phyloP scores from a whole-genome alignment of 2,113 vertebrate species.

The Podiceps cristatus region DNA sequence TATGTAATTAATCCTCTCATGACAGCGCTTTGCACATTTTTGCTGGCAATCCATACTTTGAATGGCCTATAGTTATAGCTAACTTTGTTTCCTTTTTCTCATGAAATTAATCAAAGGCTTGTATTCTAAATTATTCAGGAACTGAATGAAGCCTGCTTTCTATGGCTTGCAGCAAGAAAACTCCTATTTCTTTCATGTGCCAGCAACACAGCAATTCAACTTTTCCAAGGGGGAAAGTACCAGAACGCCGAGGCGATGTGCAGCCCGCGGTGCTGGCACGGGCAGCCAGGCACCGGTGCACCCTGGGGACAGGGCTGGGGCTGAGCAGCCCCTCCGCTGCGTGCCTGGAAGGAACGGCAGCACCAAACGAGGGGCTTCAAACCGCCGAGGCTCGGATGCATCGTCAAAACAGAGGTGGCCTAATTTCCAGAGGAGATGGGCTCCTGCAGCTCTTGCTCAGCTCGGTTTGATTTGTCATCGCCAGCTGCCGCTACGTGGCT shows the following conservation, averaged over 20 bases:
- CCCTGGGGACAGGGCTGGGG: fast-evolving
- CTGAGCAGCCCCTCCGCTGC: not conserved
- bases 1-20: slow-evolving; percentile 81
- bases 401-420: fast-evolving
- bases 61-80: slow-evolving; percentile 60
- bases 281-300: fast-evolving
- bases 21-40: slow-evolving; percentile 73
- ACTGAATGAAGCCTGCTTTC: slow-evolving; percentile 64
- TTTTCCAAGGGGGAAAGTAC: not conserved
- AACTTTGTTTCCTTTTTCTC: slow-evolving; percentile 63
- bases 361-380: fast-evolving
- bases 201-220: not conserved
- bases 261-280: not conserved
- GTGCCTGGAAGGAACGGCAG: not conserved
- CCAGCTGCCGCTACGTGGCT: not conserved
- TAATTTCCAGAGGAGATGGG: fast-evolving
- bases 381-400: fast-evolving
- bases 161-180: slow-evolving; percentile 57
- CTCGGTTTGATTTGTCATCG: fast-evolving
- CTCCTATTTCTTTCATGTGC: slow-evolving; percentile 39
- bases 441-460: not conserved
- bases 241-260: fast-evolving
- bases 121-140: slow-evolving; percentile 74
- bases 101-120: slow-evolving; percentile 64
- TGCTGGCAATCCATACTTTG: slow-evolving; percentile 64